Percentiles rank a stretch among this genome's conserved stretches.
phyloP scores from a whole-genome alignment of 2,888 invertebrate species.

The Augochlorella aurata region DNA sequence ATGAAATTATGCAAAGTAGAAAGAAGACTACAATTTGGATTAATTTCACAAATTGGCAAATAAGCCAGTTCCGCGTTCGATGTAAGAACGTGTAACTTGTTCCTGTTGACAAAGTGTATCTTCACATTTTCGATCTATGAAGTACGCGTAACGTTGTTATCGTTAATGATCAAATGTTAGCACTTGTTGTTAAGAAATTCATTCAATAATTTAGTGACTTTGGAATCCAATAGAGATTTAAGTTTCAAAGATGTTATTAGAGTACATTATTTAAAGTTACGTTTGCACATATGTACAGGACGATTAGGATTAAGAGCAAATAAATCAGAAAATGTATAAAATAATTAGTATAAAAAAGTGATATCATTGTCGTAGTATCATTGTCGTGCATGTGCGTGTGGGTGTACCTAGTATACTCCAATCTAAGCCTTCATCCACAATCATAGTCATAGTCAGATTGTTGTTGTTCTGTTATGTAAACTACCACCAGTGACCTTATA shows the following conservation, averaged over 20 bases:
- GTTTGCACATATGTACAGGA: slow-evolving; percentile 1
- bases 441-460: slow-evolving; percentile 56
- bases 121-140: slow-evolving; percentile 14
- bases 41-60: slow-evolving; percentile 93
- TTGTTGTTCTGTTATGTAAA: slow-evolving; percentile 52
- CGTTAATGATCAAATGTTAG: neutral
- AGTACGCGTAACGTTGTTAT: neutral
- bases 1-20: slow-evolving; percentile 94
- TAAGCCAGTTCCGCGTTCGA: slow-evolving; percentile 93
- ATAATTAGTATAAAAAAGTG: slow-evolving; percentile 26
- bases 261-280: neutral
- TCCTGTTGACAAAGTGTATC: slow-evolving; percentile 81
- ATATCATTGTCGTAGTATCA: slow-evolving; percentile 33
- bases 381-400: slow-evolving; percentile 37
- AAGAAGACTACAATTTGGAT: slow-evolving; percentile 92
- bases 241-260: slow-evolving; percentile 4
- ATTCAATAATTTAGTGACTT: neutral
- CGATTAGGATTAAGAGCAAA: neutral
- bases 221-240: neutral
- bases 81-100: slow-evolving; percentile 91
- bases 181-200: neutral
- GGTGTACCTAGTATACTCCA: slow-evolving; percentile 57
- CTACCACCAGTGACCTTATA: slow-evolving; percentile 58
- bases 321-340: neutral
- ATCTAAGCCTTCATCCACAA: slow-evolving; percentile 58